Conservation (phyloP, 1,140 invertebrate species). For the Battus philenor region DNA sequence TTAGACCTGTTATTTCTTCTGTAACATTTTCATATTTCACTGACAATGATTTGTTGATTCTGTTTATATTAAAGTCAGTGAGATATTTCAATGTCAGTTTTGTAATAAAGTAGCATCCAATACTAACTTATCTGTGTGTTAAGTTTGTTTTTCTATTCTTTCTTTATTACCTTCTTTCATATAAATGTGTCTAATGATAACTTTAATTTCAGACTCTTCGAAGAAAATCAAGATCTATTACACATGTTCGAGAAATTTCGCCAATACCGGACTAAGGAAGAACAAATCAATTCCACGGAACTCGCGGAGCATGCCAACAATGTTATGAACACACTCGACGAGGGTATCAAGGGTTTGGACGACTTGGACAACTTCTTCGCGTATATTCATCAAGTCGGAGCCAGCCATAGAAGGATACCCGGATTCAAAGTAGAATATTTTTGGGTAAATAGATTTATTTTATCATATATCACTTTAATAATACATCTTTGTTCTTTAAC, state of each 20-base stretch:
- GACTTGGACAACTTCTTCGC: conserved; percentile 89
- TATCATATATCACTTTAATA: no score
- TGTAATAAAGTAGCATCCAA: no score
- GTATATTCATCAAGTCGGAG: conserved; percentile 88
- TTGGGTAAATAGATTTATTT: conserved; percentile 91
- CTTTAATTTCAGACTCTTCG: conserved; percentile 85
- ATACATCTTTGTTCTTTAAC: no score
- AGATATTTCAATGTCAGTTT: no score
- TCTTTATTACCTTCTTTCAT: no score
- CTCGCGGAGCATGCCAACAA: conserved; percentile 90
- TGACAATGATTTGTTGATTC: no score
- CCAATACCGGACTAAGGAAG: conserved; percentile 85
- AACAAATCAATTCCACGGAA: conserved; percentile 87
- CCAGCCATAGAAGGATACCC: conserved; percentile 87
- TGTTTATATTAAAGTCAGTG: no score
- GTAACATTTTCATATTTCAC: no score
- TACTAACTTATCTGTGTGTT: not conserved
- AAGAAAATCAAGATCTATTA: conserved; percentile 88
- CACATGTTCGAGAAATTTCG: conserved; percentile 89
- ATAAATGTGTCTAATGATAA: no score
- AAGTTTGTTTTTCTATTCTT: not conserved
- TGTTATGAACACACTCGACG: conserved; percentile 92
- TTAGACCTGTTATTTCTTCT: no score
- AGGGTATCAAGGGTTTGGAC: conserved; percentile 90
- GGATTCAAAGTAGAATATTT: conserved; percentile 91